Base-by-base conservation (phyloP, 1,140 invertebrate genomes). In the Drosophila persimilis region DNA sequence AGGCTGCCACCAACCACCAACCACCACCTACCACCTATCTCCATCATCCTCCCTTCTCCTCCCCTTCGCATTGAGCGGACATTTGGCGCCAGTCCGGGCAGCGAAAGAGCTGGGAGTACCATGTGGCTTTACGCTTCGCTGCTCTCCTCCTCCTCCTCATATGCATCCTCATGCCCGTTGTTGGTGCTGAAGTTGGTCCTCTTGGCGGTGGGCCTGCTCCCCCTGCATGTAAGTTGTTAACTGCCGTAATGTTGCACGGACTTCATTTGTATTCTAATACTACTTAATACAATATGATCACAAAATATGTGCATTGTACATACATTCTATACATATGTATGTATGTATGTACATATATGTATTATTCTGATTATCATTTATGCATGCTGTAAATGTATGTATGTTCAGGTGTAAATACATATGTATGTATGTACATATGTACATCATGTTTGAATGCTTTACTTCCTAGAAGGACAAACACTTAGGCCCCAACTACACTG, bases 11-110 rank as follows among this genome's bases (percentile, higher is more conserved):
- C 11, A 39, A 11, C 11, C 11, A 11, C 35, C 11, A 31, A 8
- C 31, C 20, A 20, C 20, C 20, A 20, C 20, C 8, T 31, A 56
- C 31, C 43, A 54, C 43, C 44, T 47, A 51, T 43, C 35, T 26
- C 44, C 55, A 43, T 20, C 44, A 15, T 39, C 44, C 17, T 20
- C 39, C 13, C 31, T 35, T 45, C 44, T 15, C 55, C 55, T 22
- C 20, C 31, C 24, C 11, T 41, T 43, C 11, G 31, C 35, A 39
- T 39, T 13, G 35, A 39, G 11, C 56, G 59, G 76, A 76, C 56
- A 80, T 84, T 84, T 85, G 80, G 71, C 79, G 79, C 79, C 79
- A 83, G 79, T 69, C 61, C 45, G 51, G 69, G 59, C 64, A 61
- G 60, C 54, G 46, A 46, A 43, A 35, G 56, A 54, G 60, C 72